A percentile compares a stretch with the other conserved stretches of the same genome.
phyloP scores from a whole-genome alignment of 2,797 vertebrate genomes.

The Oreochromis mossambicus region DNA sequence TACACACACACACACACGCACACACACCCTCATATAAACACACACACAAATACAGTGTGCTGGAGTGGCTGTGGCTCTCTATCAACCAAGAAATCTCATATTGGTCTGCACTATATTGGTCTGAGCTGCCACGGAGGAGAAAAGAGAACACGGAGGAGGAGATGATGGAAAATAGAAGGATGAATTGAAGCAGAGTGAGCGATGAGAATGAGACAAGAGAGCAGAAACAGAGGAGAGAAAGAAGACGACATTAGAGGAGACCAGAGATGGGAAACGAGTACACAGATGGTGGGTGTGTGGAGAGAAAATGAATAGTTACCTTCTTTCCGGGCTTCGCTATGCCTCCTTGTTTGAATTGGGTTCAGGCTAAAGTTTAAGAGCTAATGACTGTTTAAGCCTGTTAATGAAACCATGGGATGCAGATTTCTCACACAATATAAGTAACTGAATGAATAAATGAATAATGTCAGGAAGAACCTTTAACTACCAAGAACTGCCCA shows the following conservation, averaged over 20 bases:
- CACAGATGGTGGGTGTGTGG: conserved; percentile 5
- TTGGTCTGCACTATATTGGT: conserved; percentile 22
- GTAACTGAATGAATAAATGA: conserved; percentile 4
- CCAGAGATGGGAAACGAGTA: background rate
- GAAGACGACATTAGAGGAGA: background rate
- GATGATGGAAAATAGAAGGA: conserved; percentile 15
- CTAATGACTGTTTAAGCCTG: conserved; percentile 11
- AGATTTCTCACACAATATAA: background rate
- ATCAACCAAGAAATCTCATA: conserved; percentile 44
- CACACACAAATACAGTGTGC: background rate
- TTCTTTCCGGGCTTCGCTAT: background rate
- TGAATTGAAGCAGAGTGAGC: conserved; percentile 21
- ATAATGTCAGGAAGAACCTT: background rate
- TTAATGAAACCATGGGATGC: background rate
- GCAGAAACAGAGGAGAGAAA: background rate
- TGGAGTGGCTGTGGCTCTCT: conserved; percentile 28
- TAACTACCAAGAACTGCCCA: background rate
- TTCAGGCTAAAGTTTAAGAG: conserved; percentile 10
- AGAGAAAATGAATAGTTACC: conserved; percentile 26
- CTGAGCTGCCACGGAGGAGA: background rate
- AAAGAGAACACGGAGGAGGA: background rate
- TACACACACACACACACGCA: background rate
- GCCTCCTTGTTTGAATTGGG: background rate
- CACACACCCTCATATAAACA: background rate
- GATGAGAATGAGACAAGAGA: background rate